Percentiles rank a stretch among this genome's conserved stretches.
Conservation (phyloP, 2,113 vertebrate genomes). For the Pygoscelis antarcticus region DNA sequence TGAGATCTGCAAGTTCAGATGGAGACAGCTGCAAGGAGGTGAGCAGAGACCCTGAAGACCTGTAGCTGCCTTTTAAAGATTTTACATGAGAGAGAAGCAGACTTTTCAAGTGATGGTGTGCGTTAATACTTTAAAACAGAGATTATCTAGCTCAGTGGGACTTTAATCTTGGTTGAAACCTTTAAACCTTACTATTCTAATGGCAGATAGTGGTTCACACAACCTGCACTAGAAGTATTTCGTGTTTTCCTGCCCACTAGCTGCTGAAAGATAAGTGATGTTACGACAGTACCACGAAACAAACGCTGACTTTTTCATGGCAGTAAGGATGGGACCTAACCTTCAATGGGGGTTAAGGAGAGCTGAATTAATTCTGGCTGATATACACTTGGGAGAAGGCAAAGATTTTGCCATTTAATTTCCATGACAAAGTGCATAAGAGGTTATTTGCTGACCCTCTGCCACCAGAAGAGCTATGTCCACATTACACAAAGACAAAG, state of each 20-base stretch:
- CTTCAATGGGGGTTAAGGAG: neutral
- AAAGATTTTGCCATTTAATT: neutral
- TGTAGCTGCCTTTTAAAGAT: neutral
- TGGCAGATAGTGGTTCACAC: neutral
- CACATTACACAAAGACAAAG: neutral
- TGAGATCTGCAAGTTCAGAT: fast-evolving
- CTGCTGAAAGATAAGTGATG: neutral
- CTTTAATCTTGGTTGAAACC: neutral
- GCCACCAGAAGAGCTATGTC: neutral
- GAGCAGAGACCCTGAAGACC: neutral
- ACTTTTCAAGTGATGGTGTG: neutral
- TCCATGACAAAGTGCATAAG: fast-evolving
- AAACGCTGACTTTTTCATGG: neutral
- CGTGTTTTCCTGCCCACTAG: neutral
- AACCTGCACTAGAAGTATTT: neutral
- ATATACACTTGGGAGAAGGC: neutral
- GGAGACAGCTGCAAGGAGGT: neutral
- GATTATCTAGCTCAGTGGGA: neutral
- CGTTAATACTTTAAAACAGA: neutral
- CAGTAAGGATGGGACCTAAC: neutral
- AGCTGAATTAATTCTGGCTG: neutral
- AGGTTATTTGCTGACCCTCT: neutral
- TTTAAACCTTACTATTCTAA: neutral
- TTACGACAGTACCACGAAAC: neutral
- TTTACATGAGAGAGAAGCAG: neutral